Evolutionary conservation across 1,140 invertebrate genomes (phyloP), one percentile per base, ranked within the genome.

Genomic region (Pogonomyrmex barbatus): DNA sequence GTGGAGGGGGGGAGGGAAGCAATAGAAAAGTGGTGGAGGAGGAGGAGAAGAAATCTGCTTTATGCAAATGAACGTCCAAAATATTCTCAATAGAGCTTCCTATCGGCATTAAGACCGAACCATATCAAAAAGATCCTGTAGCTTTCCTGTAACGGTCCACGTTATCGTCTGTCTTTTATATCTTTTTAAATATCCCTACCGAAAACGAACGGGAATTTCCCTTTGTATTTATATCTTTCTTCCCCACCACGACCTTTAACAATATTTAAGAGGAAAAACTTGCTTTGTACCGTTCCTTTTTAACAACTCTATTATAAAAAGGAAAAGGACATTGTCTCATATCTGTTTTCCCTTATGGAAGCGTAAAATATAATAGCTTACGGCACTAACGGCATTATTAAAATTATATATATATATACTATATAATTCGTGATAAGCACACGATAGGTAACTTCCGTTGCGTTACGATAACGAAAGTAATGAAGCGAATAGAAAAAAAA

Each of bases 61-160:
- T 87, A 85, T 77, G 86, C 54, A 85, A 85, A 85, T 75, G 71
- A 68, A 85, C 45, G 70, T 87, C 70, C 85, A 70, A 84, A 73
- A 54, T 56, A 71, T 17, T 30, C 47, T 71, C 78, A 63, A 54
- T 42, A 78, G n/a, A 60, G 47, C 79, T 87, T 84, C 65, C 60
- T 76, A 84, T 76, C 81, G 62, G 45, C 47, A 84, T 84, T 84
- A 86, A 86, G 50, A 33, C 60, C 79, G 47, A 12, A 45, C 77
- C 47, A 17, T 54, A 58, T 24, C 42, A 17, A 45, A 52, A 45
- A 70, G 33, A n/a, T 9, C 42, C 54, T 60, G 50, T 60, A 47
- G 42, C 10, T 71, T 58, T 47, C 24, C 24, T 24, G 24, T 24
- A 24, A 39, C 30, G 78, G 65, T 58, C 9, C 36, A 4, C n/a